Conservation (phyloP, 2,888 invertebrate species). For the Chirona hameri region DNA sequence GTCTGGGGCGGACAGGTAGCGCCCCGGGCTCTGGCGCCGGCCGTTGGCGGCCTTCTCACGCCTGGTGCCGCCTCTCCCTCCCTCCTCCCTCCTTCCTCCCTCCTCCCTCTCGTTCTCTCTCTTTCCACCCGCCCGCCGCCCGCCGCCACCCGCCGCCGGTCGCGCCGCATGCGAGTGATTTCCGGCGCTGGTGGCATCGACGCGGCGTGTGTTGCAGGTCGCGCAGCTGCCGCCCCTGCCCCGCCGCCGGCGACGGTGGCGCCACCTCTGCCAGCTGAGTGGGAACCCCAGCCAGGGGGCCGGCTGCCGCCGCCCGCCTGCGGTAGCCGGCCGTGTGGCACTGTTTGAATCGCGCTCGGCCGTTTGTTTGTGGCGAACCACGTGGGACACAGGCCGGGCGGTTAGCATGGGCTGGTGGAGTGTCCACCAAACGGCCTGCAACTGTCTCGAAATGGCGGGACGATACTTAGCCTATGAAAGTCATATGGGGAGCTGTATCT, state of each 20-base stretch:
- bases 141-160: neutral
- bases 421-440: too few relatives aligned
- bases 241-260: neutral
- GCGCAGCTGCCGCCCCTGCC: neutral
- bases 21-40: neutral
- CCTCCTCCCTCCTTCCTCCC: neutral
- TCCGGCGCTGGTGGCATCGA: neutral
- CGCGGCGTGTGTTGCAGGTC: neutral
- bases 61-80: neutral
- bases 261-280: neutral
- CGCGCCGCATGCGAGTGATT: neutral
- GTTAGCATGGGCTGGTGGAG: too few relatives aligned
- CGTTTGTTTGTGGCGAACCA: too few relatives aligned
- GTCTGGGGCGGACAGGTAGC: neutral
- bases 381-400: too few relatives aligned
- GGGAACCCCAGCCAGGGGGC: neutral
- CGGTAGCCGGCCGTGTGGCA: neutral
- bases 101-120: neutral
- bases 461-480: too few relatives aligned
- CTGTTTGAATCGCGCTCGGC: too few relatives aligned
- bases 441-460: too few relatives aligned
- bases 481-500: too few relatives aligned
- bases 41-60: slow-evolving; percentile 10
- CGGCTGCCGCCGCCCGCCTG: neutral
- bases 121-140: neutral